Conservation (phyloP, 2,113 vertebrate genomes). For the Mustela lutreola region DNA sequence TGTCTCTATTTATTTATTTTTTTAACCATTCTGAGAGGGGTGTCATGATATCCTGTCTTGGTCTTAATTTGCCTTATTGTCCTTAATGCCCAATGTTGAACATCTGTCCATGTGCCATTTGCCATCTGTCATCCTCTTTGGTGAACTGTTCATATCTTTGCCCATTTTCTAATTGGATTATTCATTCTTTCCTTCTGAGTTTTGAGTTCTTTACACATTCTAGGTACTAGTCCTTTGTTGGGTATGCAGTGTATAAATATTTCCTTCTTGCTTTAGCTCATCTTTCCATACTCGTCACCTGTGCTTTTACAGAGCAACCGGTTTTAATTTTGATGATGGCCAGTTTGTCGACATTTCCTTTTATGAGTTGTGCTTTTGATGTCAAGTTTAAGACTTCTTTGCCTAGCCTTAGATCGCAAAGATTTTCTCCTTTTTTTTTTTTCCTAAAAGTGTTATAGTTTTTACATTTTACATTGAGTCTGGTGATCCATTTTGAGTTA, state of each 20-base stretch:
- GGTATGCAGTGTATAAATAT: background rate
- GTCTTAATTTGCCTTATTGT: constrained; percentile 14
- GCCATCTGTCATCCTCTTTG: background rate
- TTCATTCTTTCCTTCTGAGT: background rate
- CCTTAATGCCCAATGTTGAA: background rate
- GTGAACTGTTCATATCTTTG: background rate
- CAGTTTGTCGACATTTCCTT: background rate
- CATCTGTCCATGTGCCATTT: background rate
- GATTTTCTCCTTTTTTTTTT: background rate
- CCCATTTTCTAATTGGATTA: constrained; percentile 58
- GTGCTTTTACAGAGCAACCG: background rate
- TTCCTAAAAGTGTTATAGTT: background rate
- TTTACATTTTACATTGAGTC: constrained; percentile 5
- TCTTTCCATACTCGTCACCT: constrained; percentile 18
- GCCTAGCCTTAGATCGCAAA: background rate
- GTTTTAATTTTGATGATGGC: constrained; percentile 43
- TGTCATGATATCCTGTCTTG: background rate
- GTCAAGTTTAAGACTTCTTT: constrained; percentile 31
- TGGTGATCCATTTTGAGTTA: constrained; percentile 10
- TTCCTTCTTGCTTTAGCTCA: background rate
- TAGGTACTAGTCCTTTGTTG: background rate
- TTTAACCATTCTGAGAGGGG: background rate
- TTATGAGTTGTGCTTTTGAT: constrained; percentile 16
- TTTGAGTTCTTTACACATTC: constrained; percentile 31
- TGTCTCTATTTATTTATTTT: background rate